These are phyloP conservation scores for Glossophaga mutica DNA, from an alignment of 2,797 vertebrate genomes.

Conservation along the genomic window DNA sequence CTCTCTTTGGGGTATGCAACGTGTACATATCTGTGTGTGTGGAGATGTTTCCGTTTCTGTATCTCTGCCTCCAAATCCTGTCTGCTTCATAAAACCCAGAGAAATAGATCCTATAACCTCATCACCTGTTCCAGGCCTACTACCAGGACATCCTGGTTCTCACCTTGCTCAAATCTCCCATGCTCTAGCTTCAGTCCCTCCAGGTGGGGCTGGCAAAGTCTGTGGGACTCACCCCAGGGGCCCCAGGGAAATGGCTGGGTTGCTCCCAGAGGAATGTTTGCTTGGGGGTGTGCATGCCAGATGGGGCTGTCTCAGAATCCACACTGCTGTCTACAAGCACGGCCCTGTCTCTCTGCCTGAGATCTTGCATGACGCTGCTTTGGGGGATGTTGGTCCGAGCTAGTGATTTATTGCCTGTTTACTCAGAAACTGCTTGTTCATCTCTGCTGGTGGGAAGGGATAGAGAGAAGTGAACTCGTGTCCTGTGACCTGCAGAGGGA, in stretches of 20 bases:
- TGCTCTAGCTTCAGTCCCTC: not conserved
- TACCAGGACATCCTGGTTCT: not conserved
- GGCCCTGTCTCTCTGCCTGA: not conserved
- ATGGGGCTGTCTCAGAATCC: not conserved
- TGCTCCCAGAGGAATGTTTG: not conserved
- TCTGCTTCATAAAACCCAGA: not conserved
- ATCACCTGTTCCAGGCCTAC: not conserved
- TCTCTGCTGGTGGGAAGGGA: not conserved
- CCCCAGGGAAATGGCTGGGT: not conserved
- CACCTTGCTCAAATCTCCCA: not conserved
- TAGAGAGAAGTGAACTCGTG: not conserved
- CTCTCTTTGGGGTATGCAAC: not conserved
- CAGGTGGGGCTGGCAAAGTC: not conserved
- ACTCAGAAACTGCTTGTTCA: not conserved
- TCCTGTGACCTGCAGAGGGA: not conserved
- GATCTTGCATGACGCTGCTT: not conserved
- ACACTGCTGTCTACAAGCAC: not conserved
- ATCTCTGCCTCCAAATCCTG: not conserved
- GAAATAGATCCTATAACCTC: not conserved
- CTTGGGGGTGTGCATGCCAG: not conserved
- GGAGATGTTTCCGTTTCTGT: not conserved
- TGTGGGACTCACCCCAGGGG: not conserved
- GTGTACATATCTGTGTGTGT: not conserved
- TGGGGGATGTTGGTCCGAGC: not conserved
- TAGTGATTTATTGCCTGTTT: slow-evolving; percentile 36